These are phyloP conservation scores for Polymixis flavicincta DNA, from an alignment of 2,888 invertebrate species.

Conservation along the genomic window DNA sequence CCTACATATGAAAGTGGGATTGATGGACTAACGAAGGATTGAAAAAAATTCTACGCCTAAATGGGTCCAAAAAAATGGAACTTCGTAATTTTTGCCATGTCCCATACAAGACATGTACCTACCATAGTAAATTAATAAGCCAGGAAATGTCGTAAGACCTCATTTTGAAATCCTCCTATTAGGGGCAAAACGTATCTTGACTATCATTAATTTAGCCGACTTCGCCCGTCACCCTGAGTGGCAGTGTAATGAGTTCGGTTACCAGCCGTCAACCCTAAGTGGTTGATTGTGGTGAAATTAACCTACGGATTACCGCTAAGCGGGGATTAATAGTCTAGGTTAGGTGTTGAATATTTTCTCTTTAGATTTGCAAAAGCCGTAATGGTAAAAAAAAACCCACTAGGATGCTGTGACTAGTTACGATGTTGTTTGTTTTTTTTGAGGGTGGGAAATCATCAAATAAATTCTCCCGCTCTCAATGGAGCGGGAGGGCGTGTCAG, in stretches of 20 bases:
- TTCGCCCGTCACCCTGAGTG: conserved; percentile 72
- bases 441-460: no score
- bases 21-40: no score
- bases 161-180: conserved; percentile 57
- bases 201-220: conserved; percentile 58
- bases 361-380: not conserved
- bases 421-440: no score
- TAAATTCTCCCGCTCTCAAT: no score
- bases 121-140: conserved; percentile 54
- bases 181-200: conserved; percentile 67
- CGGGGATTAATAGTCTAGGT: conserved; percentile 58
- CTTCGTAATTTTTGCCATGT: not conserved
- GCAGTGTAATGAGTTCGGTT: conserved; percentile 76
- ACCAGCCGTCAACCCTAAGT: conserved; percentile 67
- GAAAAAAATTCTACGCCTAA: not conserved
- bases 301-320: conserved; percentile 59
- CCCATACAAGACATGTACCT: not conserved
- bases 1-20: no score
- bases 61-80: not conserved
- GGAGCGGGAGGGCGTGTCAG: no score
- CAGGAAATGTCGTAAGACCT: conserved; percentile 47
- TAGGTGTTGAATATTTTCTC: conserved; percentile 33
- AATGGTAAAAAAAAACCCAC: not conserved
- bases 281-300: conserved; percentile 76
- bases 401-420: not conserved